Evolutionary conservation across 2,113 vertebrate species (phyloP), one percentile per base, ranked within the genome.

Genomic region (Chrysochloris asiatica): DNA sequence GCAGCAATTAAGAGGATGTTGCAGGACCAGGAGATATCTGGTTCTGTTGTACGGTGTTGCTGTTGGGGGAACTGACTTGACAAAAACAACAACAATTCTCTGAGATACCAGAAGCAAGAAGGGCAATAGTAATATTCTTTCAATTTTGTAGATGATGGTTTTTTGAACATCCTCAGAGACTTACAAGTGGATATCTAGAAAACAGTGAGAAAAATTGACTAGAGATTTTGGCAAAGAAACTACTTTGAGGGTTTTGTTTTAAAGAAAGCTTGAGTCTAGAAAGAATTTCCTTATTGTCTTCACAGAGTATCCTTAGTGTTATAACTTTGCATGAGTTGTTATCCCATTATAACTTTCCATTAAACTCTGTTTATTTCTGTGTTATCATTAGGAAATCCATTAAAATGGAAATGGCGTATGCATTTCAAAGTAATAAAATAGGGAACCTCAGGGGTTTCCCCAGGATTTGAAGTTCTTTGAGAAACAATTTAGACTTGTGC

Each of bases 351-450:
- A 83, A 65, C n/a, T 47, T 48, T 61, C 26, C 12, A 36, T 7
- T 75, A 63, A 8, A 56, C 54, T 82, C 54, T 52, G 13, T 36
- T 41, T 50, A n/a, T 72, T 80, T 79, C 17, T 78, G 28, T 76
- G 54, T 83, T 84, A 84, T 14, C 83, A 33, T 48, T 73, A 50
- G 47, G 85, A 86, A 89, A 61, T 4, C 83, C 24, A 4, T 71
- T 59, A 54, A 71, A 86, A 47, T 77, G 59, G 28, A 16, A 45
- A 33, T 19, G 43, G 33, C 21, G 38, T 79, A 8, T 72, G 63
- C 33, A 56, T 65, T 91, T 88, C 84, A 91, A 10, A 78, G 12
- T 78, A 88, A 83, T 56, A 38, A 8, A 33, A 80, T 38, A 93
- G 21, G 10, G 63, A 72, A 22, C 41, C 14, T 73, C 47, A 56